These are phyloP conservation scores for Tetrax tetrax DNA, from an alignment of 2,113 vertebrate genomes.

Conservation along the genomic window DNA sequence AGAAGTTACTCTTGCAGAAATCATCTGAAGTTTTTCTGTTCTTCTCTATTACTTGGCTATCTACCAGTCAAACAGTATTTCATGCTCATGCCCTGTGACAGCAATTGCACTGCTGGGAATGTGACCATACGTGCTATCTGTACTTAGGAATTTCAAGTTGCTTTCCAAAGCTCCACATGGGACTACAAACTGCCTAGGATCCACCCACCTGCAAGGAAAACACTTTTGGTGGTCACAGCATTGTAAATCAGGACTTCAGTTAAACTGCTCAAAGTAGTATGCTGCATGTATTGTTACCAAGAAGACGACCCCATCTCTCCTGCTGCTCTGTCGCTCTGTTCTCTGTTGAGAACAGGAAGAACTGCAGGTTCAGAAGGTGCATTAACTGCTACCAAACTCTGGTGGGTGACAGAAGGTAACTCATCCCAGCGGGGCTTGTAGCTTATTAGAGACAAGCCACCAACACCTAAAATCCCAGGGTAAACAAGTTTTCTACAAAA, in stretches of 20 bases:
- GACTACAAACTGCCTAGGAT: not conserved
- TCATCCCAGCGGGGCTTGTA: too few relatives aligned
- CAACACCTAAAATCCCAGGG: not conserved
- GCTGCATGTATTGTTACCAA: not conserved
- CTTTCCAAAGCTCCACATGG: not conserved
- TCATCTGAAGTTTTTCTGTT: not conserved
- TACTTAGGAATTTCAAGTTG: not conserved
- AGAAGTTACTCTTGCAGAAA: not conserved
- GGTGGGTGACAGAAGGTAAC: not conserved
- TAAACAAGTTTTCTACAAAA: not conserved
- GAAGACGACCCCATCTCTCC: not conserved
- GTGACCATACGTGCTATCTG: not conserved
- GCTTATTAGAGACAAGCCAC: not conserved
- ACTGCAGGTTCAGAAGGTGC: not conserved
- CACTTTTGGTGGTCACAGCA: fast-evolving
- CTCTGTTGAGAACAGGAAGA: not conserved
- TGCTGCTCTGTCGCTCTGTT: too few relatives aligned
- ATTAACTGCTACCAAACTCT: not conserved
- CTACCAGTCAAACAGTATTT: not conserved
- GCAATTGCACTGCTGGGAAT: not conserved
- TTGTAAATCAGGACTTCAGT: not conserved
- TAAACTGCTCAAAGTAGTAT: not conserved
- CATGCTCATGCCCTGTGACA: not conserved
- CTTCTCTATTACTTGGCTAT: not conserved
- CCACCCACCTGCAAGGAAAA: not conserved